phyloP scores from a whole-genome alignment of 2,113 vertebrate genomes.

The Chunga burmeisteri region DNA sequence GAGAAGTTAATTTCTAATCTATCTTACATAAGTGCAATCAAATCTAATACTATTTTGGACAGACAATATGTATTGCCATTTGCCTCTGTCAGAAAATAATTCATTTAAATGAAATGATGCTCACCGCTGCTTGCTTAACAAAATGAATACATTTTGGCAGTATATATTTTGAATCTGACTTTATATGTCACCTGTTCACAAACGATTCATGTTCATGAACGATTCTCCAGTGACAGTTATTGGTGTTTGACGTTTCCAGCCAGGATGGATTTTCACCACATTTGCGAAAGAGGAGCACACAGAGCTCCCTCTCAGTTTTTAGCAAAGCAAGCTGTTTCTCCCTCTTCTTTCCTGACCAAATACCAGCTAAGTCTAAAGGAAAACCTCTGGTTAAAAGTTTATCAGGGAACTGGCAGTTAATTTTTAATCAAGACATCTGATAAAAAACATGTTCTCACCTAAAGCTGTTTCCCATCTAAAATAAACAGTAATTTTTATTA shows the following conservation, averaged over 20 bases:
- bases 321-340: not conserved
- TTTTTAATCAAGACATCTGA: not conserved
- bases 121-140: not conserved
- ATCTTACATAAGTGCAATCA: not conserved
- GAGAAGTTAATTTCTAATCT: constrained; percentile 36
- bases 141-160: not conserved
- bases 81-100: not conserved
- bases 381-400: not conserved
- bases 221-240: not conserved
- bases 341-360: not conserved
- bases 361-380: not conserved
- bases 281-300: not conserved
- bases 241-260: not conserved
- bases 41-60: constrained; percentile 9
- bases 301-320: not conserved
- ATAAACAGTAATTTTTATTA: constrained; percentile 35
- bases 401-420: not conserved
- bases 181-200: not conserved
- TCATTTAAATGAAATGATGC: not conserved
- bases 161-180: not conserved
- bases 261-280: not conserved
- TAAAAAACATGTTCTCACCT: not conserved
- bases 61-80: not conserved
- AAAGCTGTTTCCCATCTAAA: constrained; percentile 30
- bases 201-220: not conserved